phyloP scores from a whole-genome alignment of 2,797 vertebrate genomes.

The Macrochelys suwanniensis region DNA sequence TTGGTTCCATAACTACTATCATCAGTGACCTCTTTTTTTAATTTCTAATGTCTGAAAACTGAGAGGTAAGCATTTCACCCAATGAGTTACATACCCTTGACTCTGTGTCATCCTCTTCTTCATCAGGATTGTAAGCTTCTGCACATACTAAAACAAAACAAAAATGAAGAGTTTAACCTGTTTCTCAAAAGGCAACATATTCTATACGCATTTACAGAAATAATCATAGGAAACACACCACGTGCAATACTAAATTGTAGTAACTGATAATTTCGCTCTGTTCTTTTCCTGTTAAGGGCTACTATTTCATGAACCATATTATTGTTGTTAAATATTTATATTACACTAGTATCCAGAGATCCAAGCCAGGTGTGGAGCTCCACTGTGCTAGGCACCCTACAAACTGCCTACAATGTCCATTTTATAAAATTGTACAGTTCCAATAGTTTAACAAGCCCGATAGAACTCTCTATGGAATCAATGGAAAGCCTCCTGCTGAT shows the following conservation, averaged over 20 bases:
- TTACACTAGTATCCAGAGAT: not conserved
- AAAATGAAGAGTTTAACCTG: constrained; percentile 48
- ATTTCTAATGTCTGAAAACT: not conserved
- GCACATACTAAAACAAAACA: constrained; percentile 90
- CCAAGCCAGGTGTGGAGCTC: not conserved
- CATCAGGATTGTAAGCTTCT: constrained; percentile 98
- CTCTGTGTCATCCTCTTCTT: constrained; percentile 97
- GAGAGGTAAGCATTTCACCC: not conserved
- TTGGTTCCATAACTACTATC: not conserved
- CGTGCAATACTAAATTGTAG: not conserved
- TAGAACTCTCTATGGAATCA: constrained; percentile 2
- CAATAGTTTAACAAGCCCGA: constrained; percentile 6
- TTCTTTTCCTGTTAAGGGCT: not conserved
- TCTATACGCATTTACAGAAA: constrained; percentile 7
- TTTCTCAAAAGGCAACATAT: constrained; percentile 23
- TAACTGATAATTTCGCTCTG: not conserved
- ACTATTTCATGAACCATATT: not conserved
- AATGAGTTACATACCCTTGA: constrained; percentile 87
- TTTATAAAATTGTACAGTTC: constrained; percentile 17
- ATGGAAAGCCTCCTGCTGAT: constrained; percentile 20
- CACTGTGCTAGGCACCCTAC: not conserved
- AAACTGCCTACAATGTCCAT: not conserved
- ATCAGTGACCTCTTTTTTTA: not conserved
- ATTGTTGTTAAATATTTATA: not conserved
- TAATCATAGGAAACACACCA: not conserved